These are phyloP conservation scores for Scaptomyza tumidula DNA, from an alignment of 2,888 invertebrate genomes.

Conservation along the genomic window DNA sequence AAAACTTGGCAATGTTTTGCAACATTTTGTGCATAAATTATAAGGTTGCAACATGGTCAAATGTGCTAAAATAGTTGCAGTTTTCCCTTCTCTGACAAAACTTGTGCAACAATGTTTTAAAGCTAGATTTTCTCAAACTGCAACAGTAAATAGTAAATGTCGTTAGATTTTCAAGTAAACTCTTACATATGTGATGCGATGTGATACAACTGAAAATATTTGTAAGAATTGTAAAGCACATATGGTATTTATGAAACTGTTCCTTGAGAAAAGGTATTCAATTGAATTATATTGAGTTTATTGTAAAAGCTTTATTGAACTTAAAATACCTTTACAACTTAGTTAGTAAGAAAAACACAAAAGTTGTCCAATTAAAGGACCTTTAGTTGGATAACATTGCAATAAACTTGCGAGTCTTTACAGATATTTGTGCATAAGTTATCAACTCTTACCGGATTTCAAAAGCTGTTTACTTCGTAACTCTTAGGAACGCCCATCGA, in stretches of 20 bases:
- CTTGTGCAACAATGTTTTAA: constrained; percentile 20
- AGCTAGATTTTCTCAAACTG: constrained; percentile 16
- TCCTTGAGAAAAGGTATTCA: too few species aligned
- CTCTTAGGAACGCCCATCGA: constrained; percentile 12
- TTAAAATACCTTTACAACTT: not conserved
- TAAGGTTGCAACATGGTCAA: constrained; percentile 56
- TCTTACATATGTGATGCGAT: not conserved
- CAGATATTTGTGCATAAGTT: not conserved
- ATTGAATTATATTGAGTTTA: too few species aligned
- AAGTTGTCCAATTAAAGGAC: not conserved
- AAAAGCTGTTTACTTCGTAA: constrained; percentile 16
- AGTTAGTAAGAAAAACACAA: not conserved
- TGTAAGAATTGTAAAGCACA: too few species aligned
- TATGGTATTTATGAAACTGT: too few species aligned
- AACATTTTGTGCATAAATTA: constrained; percentile 75
- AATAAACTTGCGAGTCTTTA: not conserved
- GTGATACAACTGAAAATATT: too few species aligned
- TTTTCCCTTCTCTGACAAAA: constrained; percentile 28
- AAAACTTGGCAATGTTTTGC: constrained; percentile 74
- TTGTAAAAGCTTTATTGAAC: too few species aligned
- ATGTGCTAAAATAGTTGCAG: constrained; percentile 42
- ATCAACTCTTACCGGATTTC: constrained; percentile 5
- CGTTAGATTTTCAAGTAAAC: constrained; percentile 2
- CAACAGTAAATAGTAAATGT: constrained; percentile 12
- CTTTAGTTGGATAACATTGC: not conserved